Percentiles rank a stretch among this genome's conserved stretches.
Conservation (phyloP, 2,797 vertebrate genomes). For the Enoplosus armatus region DNA sequence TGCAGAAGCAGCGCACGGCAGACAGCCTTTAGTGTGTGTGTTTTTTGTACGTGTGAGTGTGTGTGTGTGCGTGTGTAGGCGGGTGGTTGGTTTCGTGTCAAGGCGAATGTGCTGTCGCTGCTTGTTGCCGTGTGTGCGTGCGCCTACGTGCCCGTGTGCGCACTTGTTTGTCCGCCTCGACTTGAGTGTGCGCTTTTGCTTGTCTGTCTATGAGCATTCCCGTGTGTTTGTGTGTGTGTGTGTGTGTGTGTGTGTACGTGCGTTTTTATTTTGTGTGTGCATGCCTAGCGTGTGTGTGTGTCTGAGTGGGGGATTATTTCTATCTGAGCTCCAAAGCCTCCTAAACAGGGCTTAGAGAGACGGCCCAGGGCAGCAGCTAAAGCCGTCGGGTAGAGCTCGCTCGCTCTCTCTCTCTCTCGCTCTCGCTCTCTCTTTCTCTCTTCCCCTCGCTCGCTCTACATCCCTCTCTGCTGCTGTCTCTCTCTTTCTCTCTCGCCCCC, state of each 20-base stretch:
- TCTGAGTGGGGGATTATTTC: conserved; percentile 85
- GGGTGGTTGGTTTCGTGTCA: conserved; percentile 73
- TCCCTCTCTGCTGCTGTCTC: conserved; percentile 14
- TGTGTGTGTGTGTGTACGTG: no score
- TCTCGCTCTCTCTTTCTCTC: conserved; percentile 20
- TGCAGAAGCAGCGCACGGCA: conserved; percentile 69
- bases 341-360: conserved; percentile 85
- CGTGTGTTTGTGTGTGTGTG: conserved; percentile 3
- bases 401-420: conserved; percentile 36
- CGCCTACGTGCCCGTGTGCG: conserved; percentile 20
- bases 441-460: conserved; percentile 15
- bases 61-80: conserved; percentile 59
- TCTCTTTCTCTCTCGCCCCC: conserved; percentile 39
- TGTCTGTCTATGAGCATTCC: conserved; percentile 32
- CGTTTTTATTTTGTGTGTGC: conserved; percentile 47
- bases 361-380: conserved; percentile 85
- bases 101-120: conserved; percentile 75
- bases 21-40: conserved; percentile 64
- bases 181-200: conserved; percentile 39
- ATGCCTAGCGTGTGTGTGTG: conserved; percentile 67
- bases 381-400: conserved; percentile 76
- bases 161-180: conserved; percentile 67
- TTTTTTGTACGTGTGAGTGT: conserved; percentile 14
- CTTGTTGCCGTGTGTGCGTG: conserved; percentile 60
- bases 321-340: conserved; percentile 86